These are phyloP conservation scores for roundworm (Caenorhabditis elegans) DNA, from an alignment of 1,140 invertebrate species.

Conservation along the genomic window DNA sequence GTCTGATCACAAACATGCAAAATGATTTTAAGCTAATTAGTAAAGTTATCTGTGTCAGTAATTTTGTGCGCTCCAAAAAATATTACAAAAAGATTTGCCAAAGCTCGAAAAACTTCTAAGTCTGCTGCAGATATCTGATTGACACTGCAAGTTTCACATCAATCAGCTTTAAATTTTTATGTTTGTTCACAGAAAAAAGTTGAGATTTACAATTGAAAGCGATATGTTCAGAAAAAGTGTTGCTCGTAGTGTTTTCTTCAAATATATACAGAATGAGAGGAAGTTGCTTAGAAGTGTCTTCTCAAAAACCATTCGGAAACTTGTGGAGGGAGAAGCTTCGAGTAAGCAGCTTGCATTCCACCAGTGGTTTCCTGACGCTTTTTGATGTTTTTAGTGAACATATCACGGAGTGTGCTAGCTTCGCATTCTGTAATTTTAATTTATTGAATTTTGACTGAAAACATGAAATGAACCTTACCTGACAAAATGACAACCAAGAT, in stretches of 20 bases:
- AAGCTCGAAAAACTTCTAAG: too few species aligned
- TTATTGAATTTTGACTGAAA: neutral
- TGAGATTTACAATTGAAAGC: too few species aligned
- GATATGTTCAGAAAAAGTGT: neutral
- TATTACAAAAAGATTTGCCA: too few species aligned
- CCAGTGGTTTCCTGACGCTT: neutral
- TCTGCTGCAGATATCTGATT: too few species aligned
- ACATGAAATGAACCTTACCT: neutral
- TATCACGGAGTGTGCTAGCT: neutral
- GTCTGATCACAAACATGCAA: too few species aligned
- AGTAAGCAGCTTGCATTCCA: neutral
- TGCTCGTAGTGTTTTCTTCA: neutral
- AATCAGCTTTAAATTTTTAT: too few species aligned
- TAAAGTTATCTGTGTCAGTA: too few species aligned
- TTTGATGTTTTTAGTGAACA: conserved; percentile 1
- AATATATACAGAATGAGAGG: neutral
- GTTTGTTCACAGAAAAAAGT: too few species aligned
- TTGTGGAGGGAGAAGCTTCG: neutral
- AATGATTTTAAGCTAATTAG: too few species aligned
- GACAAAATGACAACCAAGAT: neutral
- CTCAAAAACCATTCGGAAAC: neutral
- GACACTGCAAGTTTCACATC: too few species aligned
- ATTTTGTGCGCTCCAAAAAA: too few species aligned
- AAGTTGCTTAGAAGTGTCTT: neutral
- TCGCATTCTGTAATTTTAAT: neutral